Evolutionary conservation across 1,140 invertebrate species (phyloP).

Genomic region (Telenomus remus): DNA sequence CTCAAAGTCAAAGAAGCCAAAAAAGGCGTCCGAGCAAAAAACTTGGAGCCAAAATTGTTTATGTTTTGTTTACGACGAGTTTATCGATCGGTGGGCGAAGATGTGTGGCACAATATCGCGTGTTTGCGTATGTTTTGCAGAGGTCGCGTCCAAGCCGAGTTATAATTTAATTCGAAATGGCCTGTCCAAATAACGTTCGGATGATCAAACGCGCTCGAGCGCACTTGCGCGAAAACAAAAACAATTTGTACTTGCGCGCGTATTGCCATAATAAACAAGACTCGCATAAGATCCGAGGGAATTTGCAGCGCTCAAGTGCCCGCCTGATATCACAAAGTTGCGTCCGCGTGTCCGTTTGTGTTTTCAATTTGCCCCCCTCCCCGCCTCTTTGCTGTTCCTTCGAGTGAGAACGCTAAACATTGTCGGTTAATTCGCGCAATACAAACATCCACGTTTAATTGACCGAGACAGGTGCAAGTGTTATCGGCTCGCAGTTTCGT

Average conservation of each 20-base stretch:
- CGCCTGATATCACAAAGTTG: slow-evolving; percentile 18
- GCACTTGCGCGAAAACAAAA: slow-evolving; percentile 30
- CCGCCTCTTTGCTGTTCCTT: too few species aligned
- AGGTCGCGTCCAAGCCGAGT: neutral
- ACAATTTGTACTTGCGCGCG: slow-evolving; percentile 27
- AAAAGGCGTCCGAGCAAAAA: too few species aligned
- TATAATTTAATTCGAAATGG: slow-evolving; percentile 4
- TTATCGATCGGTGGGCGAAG: slow-evolving; percentile 10
- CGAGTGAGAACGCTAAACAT: slow-evolving; percentile 44
- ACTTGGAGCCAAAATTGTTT: slow-evolving; percentile 13
- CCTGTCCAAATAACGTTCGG: slow-evolving; percentile 16
- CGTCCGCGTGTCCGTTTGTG: slow-evolving; percentile 28
- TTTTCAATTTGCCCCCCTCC: slow-evolving; percentile 43
- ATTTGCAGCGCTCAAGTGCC: slow-evolving; percentile 19
- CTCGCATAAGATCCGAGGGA: slow-evolving; percentile 34
- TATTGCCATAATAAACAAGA: slow-evolving; percentile 27
- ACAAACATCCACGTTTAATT: slow-evolving; percentile 27
- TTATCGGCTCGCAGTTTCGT: too few species aligned
- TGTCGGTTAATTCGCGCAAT: slow-evolving; percentile 13
- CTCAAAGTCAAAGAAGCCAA: too few species aligned
- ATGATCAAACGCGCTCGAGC: slow-evolving; percentile 30
- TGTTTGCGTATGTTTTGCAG: slow-evolving; percentile 2
- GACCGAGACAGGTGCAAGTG: slow-evolving; percentile 5
- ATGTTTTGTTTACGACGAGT: slow-evolving; percentile 13
- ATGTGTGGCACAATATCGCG: neutral